Conservation (phyloP, 2,888 invertebrate genomes). For the Lycaena phlaeas region DNA sequence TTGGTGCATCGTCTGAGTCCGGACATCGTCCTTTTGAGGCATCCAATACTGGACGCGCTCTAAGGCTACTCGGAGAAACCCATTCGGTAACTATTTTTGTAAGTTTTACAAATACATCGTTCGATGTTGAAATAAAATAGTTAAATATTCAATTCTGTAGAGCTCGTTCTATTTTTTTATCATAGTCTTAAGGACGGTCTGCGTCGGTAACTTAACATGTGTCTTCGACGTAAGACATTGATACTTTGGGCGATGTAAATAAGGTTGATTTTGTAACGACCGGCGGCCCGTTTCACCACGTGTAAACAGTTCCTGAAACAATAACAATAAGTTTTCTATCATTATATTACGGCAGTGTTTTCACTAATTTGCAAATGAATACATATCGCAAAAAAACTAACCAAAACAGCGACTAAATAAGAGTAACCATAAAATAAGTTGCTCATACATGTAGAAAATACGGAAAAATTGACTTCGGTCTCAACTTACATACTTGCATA, state of each 20-base stretch:
- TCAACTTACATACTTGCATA: too few relatives aligned
- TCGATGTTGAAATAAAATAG: too few relatives aligned
- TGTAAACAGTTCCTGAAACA: neutral
- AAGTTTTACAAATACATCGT: conserved; percentile 16
- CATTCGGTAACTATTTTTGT: conserved; percentile 62
- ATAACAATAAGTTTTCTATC: neutral
- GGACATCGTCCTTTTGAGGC: conserved; percentile 60
- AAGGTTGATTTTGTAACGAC: neutral
- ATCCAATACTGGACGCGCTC: conserved; percentile 57
- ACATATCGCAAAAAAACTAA: too few relatives aligned
- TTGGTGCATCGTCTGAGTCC: conserved; percentile 70
- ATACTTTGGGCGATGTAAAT: neutral
- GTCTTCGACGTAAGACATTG: neutral
- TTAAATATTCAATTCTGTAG: too few relatives aligned
- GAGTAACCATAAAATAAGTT: too few relatives aligned
- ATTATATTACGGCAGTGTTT: neutral
- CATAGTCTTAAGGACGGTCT: too few relatives aligned
- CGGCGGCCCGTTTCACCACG: neutral
- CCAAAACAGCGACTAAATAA: too few relatives aligned
- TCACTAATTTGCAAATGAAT: too few relatives aligned
- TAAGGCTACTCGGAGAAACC: conserved; percentile 59
- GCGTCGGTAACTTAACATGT: neutral
- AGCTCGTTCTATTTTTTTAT: too few relatives aligned
- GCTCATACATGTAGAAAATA: too few relatives aligned
- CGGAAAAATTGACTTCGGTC: too few relatives aligned